Base-by-base conservation (phyloP, 2,113 vertebrate species). In the Seriola rivoliana region DNA sequence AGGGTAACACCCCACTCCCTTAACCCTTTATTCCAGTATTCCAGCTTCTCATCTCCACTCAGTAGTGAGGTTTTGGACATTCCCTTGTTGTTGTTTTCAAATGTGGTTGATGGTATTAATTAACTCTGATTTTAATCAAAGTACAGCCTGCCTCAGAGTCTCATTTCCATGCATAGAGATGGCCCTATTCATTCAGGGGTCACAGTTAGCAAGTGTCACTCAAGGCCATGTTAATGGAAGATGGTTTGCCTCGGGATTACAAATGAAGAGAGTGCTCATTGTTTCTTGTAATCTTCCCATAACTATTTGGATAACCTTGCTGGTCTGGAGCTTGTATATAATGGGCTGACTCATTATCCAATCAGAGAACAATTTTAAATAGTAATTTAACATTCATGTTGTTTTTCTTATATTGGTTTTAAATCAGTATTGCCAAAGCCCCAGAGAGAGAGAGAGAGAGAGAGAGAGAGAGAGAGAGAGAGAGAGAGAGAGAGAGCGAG, bases 51-150 rank as follows among this genome's bases (percentile, higher is more conserved):
- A 44, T 68, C 59, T 59, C 7, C n/a, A 23, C 57, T 74, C 59
- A 34, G 19, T 5, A 4, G 16, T 55, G 19, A 67, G 0, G 42
- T 46, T 63, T 64, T 62, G 12, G n/a, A 81, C 59, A 76, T 55
- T 52, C 34, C 58, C 8, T 60, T 52, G 13, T 70, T 88, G 54
- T 44, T 81, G 71, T 68, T 76, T 80, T 69, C 77, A 60, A 71
- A 85, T 87, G 60, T 52, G 55, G 17, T 59, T 75, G 50, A 85
- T 81, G 57, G 12, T 66, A 65, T 83, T 87, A 86, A 85, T 87
- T 75, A 82, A 85, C 44, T 71, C 6, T 0, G 14, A 40, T 52
- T 71, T 85, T 64, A 84, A 87, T 82, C 32, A 23, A 82, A 76
- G 87, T 75, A 54, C 63, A 75, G 48, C 17, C 57, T 2, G 12